Percentiles rank a stretch among this genome's conserved stretches.
Evolutionary conservation across 2,888 invertebrate species (phyloP).

Genomic region (Silvanus unidentatus): DNA sequence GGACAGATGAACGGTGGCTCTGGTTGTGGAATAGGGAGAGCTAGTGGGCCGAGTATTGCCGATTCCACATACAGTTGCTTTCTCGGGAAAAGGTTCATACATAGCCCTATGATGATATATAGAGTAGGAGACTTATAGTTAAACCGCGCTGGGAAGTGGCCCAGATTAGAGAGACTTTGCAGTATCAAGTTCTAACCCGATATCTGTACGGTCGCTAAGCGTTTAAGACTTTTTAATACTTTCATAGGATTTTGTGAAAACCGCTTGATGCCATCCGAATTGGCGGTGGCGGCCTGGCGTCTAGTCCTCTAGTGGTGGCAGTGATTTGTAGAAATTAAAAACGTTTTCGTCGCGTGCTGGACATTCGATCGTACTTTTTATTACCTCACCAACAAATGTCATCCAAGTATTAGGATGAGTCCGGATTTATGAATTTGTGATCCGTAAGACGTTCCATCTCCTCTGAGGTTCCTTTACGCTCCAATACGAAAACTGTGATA

Average conservation of each 20-base stretch:
- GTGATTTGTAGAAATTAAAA: conserved; percentile 46
- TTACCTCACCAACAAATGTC: conserved; percentile 29
- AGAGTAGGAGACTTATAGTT: conserved; percentile 68
- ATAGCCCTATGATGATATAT: conserved; percentile 57
- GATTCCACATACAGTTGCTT: conserved; percentile 31
- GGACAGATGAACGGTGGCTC: conserved; percentile 24
- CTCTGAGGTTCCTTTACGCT: too few relatives aligned
- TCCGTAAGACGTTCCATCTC: background rate
- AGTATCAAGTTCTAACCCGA: conserved; percentile 52
- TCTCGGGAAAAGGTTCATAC: conserved; percentile 33
- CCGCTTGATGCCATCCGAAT: conserved; percentile 30
- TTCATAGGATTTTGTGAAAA: conserved; percentile 51
- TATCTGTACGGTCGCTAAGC: conserved; percentile 62
- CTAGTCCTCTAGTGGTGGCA: conserved; percentile 21
- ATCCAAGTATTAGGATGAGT: conserved; percentile 25
- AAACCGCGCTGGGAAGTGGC: conserved; percentile 71
- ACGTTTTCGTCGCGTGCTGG: conserved; percentile 17
- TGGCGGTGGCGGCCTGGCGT: conserved; percentile 24
- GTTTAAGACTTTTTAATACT: conserved; percentile 71
- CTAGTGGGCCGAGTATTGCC: conserved; percentile 32
- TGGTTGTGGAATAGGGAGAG: conserved; percentile 28
- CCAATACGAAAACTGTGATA: conserved; percentile 33
- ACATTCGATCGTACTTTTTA: conserved; percentile 27
- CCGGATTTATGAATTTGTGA: conserved; percentile 24
- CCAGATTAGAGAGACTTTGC: conserved; percentile 61